A percentile compares a stretch with the other conserved stretches of the same genome.
phyloP scores from a whole-genome alignment of 2,797 vertebrate species.

The Champsocephalus esox region DNA sequence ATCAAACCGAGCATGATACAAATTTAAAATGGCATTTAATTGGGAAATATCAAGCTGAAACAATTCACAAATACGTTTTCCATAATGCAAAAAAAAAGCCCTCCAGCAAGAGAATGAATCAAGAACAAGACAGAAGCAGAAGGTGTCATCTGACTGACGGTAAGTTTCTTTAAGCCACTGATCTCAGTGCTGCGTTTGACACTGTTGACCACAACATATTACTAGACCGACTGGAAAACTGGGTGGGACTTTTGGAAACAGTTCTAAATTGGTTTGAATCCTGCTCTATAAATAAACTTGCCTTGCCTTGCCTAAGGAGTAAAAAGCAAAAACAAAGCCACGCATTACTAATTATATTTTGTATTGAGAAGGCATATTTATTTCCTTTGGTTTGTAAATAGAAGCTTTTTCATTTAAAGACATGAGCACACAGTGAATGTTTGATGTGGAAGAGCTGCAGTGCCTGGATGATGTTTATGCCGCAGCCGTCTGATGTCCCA shows the following conservation, averaged over 20 bases:
- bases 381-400: background rate
- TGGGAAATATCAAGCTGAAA: background rate
- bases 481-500: conserved; percentile 18
- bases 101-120: background rate
- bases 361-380: background rate
- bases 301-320: background rate
- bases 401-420: background rate
- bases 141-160: background rate
- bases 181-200: too few species aligned
- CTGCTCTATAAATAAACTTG: too few species aligned
- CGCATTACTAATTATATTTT: background rate
- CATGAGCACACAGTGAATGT: background rate
- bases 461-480: conserved; percentile 18
- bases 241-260: too few species aligned
- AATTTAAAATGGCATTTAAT: background rate
- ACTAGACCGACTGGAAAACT: too few species aligned
- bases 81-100: background rate
- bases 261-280: too few species aligned
- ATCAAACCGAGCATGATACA: background rate
- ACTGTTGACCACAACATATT: too few species aligned
- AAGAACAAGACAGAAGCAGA: background rate
- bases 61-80: background rate
- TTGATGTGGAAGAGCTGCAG: background rate
- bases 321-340: background rate
- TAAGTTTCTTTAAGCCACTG: background rate